Evolutionary conservation across 2,113 vertebrate species (phyloP).

Genomic region (Pagrus major): DNA sequence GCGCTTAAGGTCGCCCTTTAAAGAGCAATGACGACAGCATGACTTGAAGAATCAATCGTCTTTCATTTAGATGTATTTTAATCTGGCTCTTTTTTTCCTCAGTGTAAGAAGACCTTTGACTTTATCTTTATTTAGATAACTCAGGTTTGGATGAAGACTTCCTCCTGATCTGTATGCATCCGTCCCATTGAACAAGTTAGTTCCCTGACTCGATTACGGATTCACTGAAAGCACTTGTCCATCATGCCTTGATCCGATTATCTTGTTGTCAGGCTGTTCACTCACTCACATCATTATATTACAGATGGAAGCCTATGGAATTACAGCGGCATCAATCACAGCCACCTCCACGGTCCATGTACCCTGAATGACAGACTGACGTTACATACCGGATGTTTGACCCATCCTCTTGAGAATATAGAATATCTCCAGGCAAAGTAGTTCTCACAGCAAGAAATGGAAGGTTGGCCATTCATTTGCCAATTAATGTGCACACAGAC

Average conservation of each 20-base stretch:
- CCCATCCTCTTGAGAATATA: conserved; percentile 8
- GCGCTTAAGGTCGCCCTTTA: neutral
- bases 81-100: neutral
- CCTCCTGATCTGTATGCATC: conserved; percentile 42
- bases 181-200: conserved; percentile 29
- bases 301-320: conserved; percentile 67
- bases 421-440: conserved; percentile 2
- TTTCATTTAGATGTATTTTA: conserved; percentile 12
- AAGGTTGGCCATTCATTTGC: neutral
- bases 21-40: neutral
- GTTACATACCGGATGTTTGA: conserved; percentile 48
- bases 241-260: conserved; percentile 71
- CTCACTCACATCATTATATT: conserved; percentile 75
- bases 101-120: conserved; percentile 13
- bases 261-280: conserved; percentile 72
- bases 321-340: conserved; percentile 59
- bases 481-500: conserved; percentile 18
- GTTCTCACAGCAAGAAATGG: neutral
- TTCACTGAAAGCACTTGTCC: conserved; percentile 61
- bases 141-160: conserved; percentile 29
- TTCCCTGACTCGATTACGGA: conserved; percentile 65
- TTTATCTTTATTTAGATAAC: conserved; percentile 28
- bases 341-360: conserved; percentile 30
- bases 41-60: neutral
- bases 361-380: conserved; percentile 40